Evolutionary conservation across 2,888 invertebrate genomes (phyloP).

Genomic region (Pasiphila rectangulata): DNA sequence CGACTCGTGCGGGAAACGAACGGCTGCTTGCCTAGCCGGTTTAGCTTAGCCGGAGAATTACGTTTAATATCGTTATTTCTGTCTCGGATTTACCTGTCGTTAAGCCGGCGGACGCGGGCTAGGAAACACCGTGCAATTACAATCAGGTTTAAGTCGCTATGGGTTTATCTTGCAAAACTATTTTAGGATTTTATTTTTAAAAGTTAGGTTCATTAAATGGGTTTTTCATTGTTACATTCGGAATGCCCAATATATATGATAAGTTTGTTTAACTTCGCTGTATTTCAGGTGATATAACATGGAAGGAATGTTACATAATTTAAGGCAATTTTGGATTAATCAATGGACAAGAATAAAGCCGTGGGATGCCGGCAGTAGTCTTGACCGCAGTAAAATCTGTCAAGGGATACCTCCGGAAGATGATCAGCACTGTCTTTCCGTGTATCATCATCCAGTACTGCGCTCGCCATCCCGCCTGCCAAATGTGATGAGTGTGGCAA

Average conservation of each 20-base stretch:
- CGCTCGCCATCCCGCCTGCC: too few relatives aligned
- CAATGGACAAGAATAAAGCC: too few relatives aligned
- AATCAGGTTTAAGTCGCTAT: constrained; percentile 18
- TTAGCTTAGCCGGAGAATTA: not conserved
- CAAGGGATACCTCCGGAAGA: too few relatives aligned
- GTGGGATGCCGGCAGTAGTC: too few relatives aligned
- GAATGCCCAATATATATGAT: not conserved
- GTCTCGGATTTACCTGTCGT: constrained; percentile 16
- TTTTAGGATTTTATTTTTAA: not conserved
- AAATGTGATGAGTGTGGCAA: too few relatives aligned
- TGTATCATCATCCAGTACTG: too few relatives aligned
- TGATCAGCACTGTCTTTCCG: too few relatives aligned
- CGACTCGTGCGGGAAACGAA: not conserved
- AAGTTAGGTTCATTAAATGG: not conserved
- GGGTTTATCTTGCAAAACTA: constrained; percentile 4
- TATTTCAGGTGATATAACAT: not conserved
- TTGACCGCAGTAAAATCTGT: too few relatives aligned
- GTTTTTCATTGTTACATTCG: not conserved
- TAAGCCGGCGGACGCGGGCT: constrained; percentile 11
- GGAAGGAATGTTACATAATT: too few relatives aligned
- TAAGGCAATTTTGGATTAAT: too few relatives aligned
- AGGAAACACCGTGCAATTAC: constrained; percentile 13
- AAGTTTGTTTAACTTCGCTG: not conserved
- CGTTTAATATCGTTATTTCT: not conserved
- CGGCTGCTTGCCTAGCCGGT: not conserved